A percentile compares a stretch with the other conserved stretches of the same genome.
phyloP scores from a whole-genome alignment of 2,113 vertebrate species.

The Indicator indicator region DNA sequence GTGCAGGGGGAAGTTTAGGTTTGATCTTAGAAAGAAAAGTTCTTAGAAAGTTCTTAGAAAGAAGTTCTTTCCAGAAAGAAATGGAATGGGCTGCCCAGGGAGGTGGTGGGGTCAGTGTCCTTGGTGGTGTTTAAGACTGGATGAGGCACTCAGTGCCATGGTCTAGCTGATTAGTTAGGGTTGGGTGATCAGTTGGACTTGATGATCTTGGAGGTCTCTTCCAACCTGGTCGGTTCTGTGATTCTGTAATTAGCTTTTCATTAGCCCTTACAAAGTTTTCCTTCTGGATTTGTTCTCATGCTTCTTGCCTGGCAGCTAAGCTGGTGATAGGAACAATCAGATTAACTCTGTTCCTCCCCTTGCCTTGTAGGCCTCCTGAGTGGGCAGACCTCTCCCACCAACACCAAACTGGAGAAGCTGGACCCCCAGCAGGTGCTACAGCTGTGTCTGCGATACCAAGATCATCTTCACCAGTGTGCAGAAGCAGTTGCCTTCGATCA shows the following conservation, averaged over 20 bases:
- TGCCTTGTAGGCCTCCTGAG: slow-evolving; percentile 86
- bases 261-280: neutral
- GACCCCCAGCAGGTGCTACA: slow-evolving; percentile 93
- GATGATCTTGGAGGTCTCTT: too few species aligned
- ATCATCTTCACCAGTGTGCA: slow-evolving; percentile 95
- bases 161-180: too few species aligned
- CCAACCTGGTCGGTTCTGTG: too few species aligned
- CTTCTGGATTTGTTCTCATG: neutral
- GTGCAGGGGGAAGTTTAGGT: too few species aligned
- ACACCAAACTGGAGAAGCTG: slow-evolving; percentile 87
- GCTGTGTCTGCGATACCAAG: slow-evolving; percentile 93
- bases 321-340: neutral
- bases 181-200: too few species aligned
- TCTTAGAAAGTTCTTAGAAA: too few species aligned
- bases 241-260: neutral
- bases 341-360: neutral
- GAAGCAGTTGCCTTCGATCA: slow-evolving; percentile 98
- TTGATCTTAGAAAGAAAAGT: too few species aligned
- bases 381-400: slow-evolving; percentile 91
- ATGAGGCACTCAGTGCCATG: too few species aligned
- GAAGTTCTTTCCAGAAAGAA: too few species aligned
- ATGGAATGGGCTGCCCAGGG: too few species aligned
- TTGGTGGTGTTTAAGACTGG: too few species aligned
- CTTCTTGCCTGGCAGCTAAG: neutral
- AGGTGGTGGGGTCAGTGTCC: too few species aligned